Percentiles rank a stretch among this genome's conserved stretches.
phyloP scores from a whole-genome alignment of 2,797 vertebrate genomes.

The Enteromius mattozi region DNA sequence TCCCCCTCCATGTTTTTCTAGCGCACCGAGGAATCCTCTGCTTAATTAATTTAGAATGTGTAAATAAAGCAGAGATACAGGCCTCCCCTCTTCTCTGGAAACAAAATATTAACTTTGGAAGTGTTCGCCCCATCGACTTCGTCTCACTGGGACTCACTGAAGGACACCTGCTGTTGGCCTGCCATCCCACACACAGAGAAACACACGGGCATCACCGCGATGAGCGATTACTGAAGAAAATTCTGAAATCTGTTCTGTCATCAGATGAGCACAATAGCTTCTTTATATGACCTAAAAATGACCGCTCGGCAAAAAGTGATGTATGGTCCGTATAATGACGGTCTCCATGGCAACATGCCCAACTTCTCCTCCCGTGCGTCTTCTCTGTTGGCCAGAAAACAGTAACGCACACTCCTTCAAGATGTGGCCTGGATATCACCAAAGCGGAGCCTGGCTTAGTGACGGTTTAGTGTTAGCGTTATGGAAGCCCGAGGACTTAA shows the following conservation, averaged over 20 bases:
- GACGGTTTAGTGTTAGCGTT: slow-evolving; percentile 70
- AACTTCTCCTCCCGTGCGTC: slow-evolving; percentile 13
- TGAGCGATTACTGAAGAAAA: slow-evolving; percentile 47
- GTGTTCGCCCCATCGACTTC: slow-evolving; percentile 71
- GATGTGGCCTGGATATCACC: slow-evolving; percentile 67
- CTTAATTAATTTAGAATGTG: slow-evolving; percentile 85
- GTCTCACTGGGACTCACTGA: slow-evolving; percentile 68
- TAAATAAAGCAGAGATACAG: slow-evolving; percentile 81
- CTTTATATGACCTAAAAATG: slow-evolving; percentile 43
- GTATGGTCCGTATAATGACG: slow-evolving; percentile 67
- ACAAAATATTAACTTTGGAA: slow-evolving; percentile 85
- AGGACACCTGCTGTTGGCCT: slow-evolving; percentile 77
- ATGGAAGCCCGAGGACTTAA: slow-evolving; percentile 75
- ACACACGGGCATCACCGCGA: slow-evolving; percentile 21
- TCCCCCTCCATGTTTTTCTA: slow-evolving; percentile 78
- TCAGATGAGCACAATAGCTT: slow-evolving; percentile 34
- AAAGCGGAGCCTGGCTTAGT: slow-evolving; percentile 67
- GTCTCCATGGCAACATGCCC: slow-evolving; percentile 73
- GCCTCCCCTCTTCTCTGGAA: slow-evolving; percentile 79
- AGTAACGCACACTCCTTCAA: slow-evolving; percentile 65
- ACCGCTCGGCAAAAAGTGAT: slow-evolving; percentile 38
- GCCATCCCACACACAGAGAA: slow-evolving; percentile 43
- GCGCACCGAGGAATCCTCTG: slow-evolving; percentile 77
- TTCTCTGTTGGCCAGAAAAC: slow-evolving; percentile 48
- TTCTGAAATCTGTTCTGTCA: slow-evolving; percentile 19